A percentile compares a stretch with the other conserved stretches of the same genome.
phyloP scores from a whole-genome alignment of 2,888 invertebrate genomes.

The Enchytraeus crypticus region DNA sequence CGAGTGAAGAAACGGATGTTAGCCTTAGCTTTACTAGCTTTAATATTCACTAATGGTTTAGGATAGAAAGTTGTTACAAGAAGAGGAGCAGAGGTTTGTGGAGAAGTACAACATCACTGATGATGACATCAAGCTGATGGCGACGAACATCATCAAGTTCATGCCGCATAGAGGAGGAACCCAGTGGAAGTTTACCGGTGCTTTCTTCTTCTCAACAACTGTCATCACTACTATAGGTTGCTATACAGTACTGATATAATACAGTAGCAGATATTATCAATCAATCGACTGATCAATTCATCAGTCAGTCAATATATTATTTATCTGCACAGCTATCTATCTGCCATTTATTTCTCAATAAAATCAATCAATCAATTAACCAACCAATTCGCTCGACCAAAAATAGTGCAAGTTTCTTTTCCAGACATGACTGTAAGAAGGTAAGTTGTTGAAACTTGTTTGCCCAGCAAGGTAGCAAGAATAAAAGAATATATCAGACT shows the following conservation, averaged over 20 bases:
- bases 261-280: background rate
- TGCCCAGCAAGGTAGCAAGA: too few relatives aligned
- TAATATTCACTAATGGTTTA: conserved; percentile 71
- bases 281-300: background rate
- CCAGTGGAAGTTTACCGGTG: conserved; percentile 99
- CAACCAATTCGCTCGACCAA: too few relatives aligned
- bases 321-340: background rate
- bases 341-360: too few relatives aligned
- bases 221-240: conserved; percentile 92
- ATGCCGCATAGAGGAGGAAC: conserved; percentile 96
- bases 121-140: conserved; percentile 75
- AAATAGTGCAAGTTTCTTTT: too few relatives aligned
- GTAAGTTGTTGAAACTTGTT: too few relatives aligned
- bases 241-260: too few relatives aligned
- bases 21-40: too few relatives aligned
- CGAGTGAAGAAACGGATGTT: too few relatives aligned
- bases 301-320: background rate
- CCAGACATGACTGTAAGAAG: too few relatives aligned
- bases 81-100: conserved; percentile 28
- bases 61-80: conserved; percentile 56
- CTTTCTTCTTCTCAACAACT: conserved; percentile 96
- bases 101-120: conserved; percentile 81
- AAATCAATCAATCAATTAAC: too few relatives aligned
- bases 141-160: conserved; percentile 87
- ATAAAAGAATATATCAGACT: too few relatives aligned